These are phyloP conservation scores for Luscinia luscinia DNA, from an alignment of 2,797 vertebrate genomes.

Conservation along the genomic window DNA sequence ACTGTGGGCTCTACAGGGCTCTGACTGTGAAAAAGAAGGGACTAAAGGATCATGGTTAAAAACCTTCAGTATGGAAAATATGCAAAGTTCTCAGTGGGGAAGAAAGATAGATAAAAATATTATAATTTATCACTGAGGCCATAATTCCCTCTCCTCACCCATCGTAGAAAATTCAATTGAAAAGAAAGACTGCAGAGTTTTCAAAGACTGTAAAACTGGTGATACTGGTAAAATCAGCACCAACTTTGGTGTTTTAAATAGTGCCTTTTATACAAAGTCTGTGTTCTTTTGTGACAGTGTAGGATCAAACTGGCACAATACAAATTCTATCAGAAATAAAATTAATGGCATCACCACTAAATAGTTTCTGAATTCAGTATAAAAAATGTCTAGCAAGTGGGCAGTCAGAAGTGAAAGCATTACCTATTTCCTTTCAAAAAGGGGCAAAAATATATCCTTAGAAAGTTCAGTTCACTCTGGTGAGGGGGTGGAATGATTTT, in stretches of 20 bases:
- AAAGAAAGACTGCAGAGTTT: not conserved
- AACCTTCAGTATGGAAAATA: not conserved
- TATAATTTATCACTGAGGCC: not conserved
- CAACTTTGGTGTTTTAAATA: not conserved
- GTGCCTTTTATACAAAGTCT: not conserved
- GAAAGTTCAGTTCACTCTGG: conserved; percentile 58
- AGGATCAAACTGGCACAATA: not conserved
- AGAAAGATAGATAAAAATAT: not conserved
- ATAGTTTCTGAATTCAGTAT: conserved; percentile 11
- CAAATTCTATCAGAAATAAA: conserved; percentile 4
- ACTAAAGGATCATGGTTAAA: not conserved
- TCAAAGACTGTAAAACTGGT: not conserved
- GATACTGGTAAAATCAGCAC: not conserved
- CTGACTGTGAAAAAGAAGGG: not conserved
- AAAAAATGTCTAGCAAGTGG: not conserved
- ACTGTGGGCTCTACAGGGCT: not conserved
- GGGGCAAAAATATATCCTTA: conserved; percentile 43
- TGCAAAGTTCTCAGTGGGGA: not conserved
- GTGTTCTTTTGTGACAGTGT: not conserved
- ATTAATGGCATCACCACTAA: not conserved
- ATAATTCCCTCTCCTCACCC: not conserved
- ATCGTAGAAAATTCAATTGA: not conserved
- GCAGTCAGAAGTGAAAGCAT: conserved; percentile 24
- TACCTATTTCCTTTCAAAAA: conserved; percentile 43
- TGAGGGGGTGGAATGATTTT: conserved; percentile 63